Base-by-base conservation (phyloP, 2,113 vertebrate genomes). In the Azemiops feae region DNA sequence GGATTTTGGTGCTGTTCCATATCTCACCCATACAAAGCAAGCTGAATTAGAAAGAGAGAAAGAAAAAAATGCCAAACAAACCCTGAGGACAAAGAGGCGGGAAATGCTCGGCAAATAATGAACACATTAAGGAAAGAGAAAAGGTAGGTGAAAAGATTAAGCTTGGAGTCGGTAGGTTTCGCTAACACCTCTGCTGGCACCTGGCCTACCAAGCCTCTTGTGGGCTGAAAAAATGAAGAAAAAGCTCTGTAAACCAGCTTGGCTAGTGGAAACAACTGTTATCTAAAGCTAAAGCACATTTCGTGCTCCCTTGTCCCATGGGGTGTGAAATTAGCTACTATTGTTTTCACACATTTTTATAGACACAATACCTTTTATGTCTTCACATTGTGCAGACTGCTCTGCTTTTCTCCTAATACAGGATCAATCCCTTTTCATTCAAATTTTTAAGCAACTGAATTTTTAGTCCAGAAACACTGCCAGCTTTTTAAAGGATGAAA, bases 111-210 rank as follows among this genome's bases (percentile, higher is more conserved):
- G 96, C 97, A 98, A 98, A 99, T 99, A 99, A 99, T 99, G 98
- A 99, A 98, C 98, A 98, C 97, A 97, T 98, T 98, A 98, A 96
- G 69, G 90, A 94, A 97, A 97, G 93, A 98, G 96, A 99, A 99
- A 98, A 98, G 97, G 97, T 98, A 99, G 98, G 99, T 99, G 98
- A 98, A 98, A 97, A 98, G 99, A 99, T 99, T 99, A 98, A 98
- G 98, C 97, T 96, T 96, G 97, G 96, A 98, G 96, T 96, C 93
- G 92, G 97, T 96, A 96, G 98, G 97, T 97, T 98, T 98, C 97
- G 97, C 97, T 96, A 97, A 98, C 97, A 97, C 97, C 97, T 98
- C 97, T 97, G 97, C 96, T 97, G 98, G 97, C 97, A 95, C 94
- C 96, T 96, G 96, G 98, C 98, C 97, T 97, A 94, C 91, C 55